Evolutionary conservation across 2,888 invertebrate genomes (phyloP).

Genomic region (Apamea crenata): DNA sequence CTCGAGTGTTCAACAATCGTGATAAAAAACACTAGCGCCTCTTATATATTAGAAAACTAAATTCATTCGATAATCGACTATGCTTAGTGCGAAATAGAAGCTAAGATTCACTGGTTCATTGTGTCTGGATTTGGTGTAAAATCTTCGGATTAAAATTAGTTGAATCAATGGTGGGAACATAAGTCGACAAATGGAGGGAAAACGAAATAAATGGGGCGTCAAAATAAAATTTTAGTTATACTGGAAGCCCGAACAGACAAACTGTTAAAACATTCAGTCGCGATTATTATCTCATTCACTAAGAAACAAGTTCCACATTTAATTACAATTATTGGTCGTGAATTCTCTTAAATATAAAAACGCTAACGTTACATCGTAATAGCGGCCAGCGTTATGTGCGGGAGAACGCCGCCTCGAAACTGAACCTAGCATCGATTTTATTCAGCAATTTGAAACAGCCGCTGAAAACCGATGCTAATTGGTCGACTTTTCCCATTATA

Average conservation of each 20-base stretch:
- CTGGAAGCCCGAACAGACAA: constrained; percentile 90
- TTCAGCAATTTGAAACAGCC: constrained; percentile 40
- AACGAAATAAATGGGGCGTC: constrained; percentile 74
- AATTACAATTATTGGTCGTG: constrained; percentile 90
- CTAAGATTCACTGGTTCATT: constrained; percentile 81
- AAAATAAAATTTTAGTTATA: constrained; percentile 84
- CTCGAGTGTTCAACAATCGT: constrained; percentile 73
- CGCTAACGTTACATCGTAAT: constrained; percentile 81
- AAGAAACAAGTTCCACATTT: constrained; percentile 86
- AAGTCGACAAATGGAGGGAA: constrained; percentile 55
- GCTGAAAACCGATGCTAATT: constrained; percentile 47
- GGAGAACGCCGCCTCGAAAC: constrained; percentile 72
- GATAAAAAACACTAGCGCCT: constrained; percentile 85
- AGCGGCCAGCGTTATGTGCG: constrained; percentile 77
- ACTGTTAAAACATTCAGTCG: constrained; percentile 88
- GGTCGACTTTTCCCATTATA: constrained; percentile 54
- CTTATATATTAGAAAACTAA: constrained; percentile 77
- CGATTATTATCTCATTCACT: constrained; percentile 87
- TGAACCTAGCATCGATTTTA: constrained; percentile 42
- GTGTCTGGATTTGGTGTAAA: constrained; percentile 67
- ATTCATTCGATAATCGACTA: constrained; percentile 77
- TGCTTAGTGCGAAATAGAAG: constrained; percentile 84
- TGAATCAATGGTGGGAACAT: constrained; percentile 61
- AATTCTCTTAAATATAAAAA: constrained; percentile 84
- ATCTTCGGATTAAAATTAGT: constrained; percentile 53